Conservation (phyloP, 1,140 invertebrate genomes). For the Sycophila sp. region DNA sequence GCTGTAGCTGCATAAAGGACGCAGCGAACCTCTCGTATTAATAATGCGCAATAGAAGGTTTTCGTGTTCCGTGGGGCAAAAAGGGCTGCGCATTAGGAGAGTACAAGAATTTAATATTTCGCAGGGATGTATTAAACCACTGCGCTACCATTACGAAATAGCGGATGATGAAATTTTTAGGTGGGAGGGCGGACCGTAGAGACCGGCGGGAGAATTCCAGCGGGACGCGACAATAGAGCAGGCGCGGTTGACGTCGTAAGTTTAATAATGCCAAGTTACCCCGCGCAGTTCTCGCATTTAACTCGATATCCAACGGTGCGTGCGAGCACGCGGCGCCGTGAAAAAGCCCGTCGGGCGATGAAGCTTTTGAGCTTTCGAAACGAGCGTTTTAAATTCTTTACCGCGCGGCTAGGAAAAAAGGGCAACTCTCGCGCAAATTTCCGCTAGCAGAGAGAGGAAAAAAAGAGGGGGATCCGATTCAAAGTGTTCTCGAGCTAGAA, state of each 20-base stretch:
- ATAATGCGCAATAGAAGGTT: no score
- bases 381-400: neutral
- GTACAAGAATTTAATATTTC: slow-evolving; percentile 16
- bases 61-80: no score
- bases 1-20: no score
- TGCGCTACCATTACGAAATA: neutral
- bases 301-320: slow-evolving; percentile 1
- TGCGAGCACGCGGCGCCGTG: neutral
- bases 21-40: no score
- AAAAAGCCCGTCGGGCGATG: slow-evolving; percentile 4
- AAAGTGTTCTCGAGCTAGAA: neutral
- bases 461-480: neutral
- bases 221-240: slow-evolving; percentile 23
- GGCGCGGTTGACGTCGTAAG: slow-evolving; percentile 40
- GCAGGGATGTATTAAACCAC: neutral
- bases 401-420: slow-evolving; percentile 9
- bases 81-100: neutral
- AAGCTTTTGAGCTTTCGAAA: slow-evolving; percentile 16
- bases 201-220: slow-evolving; percentile 34
- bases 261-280: slow-evolving; percentile 48
- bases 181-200: neutral
- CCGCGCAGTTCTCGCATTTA: neutral
- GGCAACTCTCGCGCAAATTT: neutral
- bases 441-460: neutral
- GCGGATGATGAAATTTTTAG: slow-evolving; percentile 21